Evolutionary conservation across 30 jellyfish, hydroid and myxozoan species (phyloP), one percentile per base, ranked within the genome.

Genomic region (Pelagia noctiluca): DNA sequence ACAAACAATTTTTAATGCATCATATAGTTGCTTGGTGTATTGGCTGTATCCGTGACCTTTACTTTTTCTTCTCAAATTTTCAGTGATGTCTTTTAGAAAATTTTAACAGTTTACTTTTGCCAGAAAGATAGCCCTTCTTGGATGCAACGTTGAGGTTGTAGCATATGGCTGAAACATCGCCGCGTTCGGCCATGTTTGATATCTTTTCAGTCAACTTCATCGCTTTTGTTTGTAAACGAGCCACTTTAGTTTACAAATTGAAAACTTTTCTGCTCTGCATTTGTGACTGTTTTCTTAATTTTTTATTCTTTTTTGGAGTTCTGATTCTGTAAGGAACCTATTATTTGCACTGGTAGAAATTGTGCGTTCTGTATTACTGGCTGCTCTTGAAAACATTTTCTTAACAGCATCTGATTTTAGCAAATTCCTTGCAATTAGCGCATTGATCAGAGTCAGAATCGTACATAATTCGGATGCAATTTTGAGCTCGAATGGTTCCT

Each of bases 401-500:
- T 35, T 32, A 2, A 71, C 4, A 10, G 83, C 33, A 35, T 71
- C 83, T 37, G 38, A 37, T 24, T 31, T 35, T 25, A 4, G 35
- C 24, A 71, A 25, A 16, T 71, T 1, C 12, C 23, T 65, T 3
- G 53, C 78, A 28, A 4, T 65, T 1, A 0, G 19, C 37, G 71
- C 71, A 71, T 26, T 67, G 80, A 71, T 71, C 34, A 0, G 72
- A 0, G 37, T 25, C 37, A 25, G 24, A 54, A 37, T 71, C 83
- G 38, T 12, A 71, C 19, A 71, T 34, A 0, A 71, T 22, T 38
- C 36, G 35, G 35, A 19, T 71, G 35, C 83, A 35, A 32, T 71
- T 71, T 71, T 33, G 71, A 22, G 87, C 87, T 75, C 76, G 46
- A 21, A 48, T 75, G 2, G 75, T 75, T 7, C 68, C 87, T 47